A percentile compares a stretch with the other conserved stretches of the same genome.
These are phyloP conservation scores for Norana najaformis DNA, from an alignment of 2,888 invertebrate genomes.

Conservation along the genomic window DNA sequence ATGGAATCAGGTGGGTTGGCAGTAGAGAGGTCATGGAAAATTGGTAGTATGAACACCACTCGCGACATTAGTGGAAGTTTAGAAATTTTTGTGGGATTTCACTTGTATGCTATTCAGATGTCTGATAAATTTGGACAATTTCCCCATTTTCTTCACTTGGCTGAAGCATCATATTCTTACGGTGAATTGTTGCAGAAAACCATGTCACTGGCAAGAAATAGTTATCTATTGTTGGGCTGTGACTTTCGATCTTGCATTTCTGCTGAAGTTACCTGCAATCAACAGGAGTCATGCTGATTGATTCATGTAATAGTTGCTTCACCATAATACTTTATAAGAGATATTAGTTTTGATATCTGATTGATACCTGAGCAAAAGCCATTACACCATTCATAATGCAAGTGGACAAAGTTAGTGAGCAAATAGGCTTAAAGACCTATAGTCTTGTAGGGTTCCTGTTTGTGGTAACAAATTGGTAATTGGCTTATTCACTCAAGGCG, in stretches of 20 bases:
- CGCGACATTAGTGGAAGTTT: too few relatives aligned
- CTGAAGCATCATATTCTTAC: background rate
- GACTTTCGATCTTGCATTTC: background rate
- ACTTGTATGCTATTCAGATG: background rate
- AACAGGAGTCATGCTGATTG: background rate
- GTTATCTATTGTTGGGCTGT: background rate
- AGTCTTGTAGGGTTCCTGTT: background rate
- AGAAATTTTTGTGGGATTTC: too few relatives aligned
- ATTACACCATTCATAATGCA: background rate
- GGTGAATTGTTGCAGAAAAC: constrained; percentile 3
- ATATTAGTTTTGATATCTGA: background rate
- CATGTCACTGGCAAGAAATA: background rate
- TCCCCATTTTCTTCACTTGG: background rate
- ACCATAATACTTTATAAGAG: background rate
- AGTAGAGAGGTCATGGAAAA: too few relatives aligned
- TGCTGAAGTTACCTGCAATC: background rate
- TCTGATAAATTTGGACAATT: background rate
- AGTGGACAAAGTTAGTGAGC: background rate
- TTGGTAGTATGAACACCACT: too few relatives aligned
- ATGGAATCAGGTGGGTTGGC: too few relatives aligned
- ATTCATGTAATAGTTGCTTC: background rate
- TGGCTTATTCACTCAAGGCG: constrained; percentile 5
- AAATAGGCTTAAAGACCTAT: background rate
- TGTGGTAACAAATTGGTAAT: background rate
- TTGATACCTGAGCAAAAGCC: background rate